Evolutionary conservation across 2,113 vertebrate species (phyloP), one percentile per base, ranked within the genome.

Genomic region (Grallaria varia): DNA sequence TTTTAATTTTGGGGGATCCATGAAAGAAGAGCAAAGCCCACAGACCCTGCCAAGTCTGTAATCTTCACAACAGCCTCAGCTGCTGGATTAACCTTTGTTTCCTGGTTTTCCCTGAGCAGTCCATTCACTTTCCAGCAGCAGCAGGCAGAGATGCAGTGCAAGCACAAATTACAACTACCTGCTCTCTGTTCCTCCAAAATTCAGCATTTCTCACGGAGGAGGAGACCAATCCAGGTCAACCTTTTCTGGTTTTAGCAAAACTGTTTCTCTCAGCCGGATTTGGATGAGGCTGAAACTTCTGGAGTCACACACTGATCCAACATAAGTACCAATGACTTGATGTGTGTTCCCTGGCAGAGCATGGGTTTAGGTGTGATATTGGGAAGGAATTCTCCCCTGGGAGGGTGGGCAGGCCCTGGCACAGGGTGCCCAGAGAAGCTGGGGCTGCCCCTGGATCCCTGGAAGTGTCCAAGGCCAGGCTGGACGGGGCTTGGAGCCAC

Each of bases 81-180:
- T 78, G 53, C 60, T 59, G 84, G 25, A 6, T 31, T 35, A 27
- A 31, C 44, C 55, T 35, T 33, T 12, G 16, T 15, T 40, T 15
- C 50, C 55, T 40, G 60, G 10, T 12, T 49, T 30, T 64, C 22
- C 45, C 44, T 27, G 44, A 59, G 91, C 79, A 71, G 62, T 22
- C 55, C 20, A 2, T 25, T 71, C 2, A 0, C 42, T 40, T 31
- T 53, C 53, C 2, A 0, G 58, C 1, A 0, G 58, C 1, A 6
- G 35, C 39, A 10, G 55, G 87, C 9, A 25, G 49, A 52, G 58
- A 13, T 8, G 60, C 33, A 27, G 25, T 0, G 0, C 56, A 13
- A 37, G 74, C 79, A 81, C 69, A 30, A 74, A 37, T 9, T 9
- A 4, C 15, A 37, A 5, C 35, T 55, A 5, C 47, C 49, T 55